A percentile compares a stretch with the other conserved stretches of the same genome.
Conservation (phyloP, 1,140 invertebrate species). For the Neodiprion pinetum region DNA sequence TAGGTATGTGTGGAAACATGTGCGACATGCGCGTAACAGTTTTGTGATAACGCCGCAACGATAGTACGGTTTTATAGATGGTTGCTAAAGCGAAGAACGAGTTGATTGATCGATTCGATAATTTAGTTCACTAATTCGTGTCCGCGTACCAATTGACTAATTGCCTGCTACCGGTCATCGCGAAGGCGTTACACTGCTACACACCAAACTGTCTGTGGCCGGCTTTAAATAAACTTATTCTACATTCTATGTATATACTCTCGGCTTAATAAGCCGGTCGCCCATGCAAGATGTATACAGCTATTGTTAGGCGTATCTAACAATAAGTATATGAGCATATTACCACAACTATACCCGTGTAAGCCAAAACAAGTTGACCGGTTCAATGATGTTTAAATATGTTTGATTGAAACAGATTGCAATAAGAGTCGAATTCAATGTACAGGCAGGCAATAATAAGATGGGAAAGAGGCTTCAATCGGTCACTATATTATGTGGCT, state of each 20-base stretch:
- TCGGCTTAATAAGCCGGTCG: constrained; percentile 6
- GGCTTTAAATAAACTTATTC: constrained; percentile 5
- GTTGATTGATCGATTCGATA: background rate
- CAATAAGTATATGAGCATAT: too few species aligned
- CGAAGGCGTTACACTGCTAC: background rate
- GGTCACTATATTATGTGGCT: too few species aligned
- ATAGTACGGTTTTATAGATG: background rate
- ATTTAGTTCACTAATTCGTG: background rate
- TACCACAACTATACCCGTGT: too few species aligned
- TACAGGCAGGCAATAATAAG: too few species aligned
- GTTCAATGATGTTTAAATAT: background rate
- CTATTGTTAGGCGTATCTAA: too few species aligned
- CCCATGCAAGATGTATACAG: too few species aligned
- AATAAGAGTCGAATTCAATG: too few species aligned
- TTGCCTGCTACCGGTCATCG: background rate
- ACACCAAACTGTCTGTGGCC: background rate
- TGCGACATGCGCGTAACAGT: too few species aligned
- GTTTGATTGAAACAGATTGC: background rate
- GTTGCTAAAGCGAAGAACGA: background rate
- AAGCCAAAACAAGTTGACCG: too few species aligned
- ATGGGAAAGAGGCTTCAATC: too few species aligned
- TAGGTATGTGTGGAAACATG: too few species aligned
- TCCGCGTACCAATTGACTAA: constrained; percentile 4
- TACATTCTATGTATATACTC: constrained; percentile 3
- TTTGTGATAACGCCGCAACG: background rate